These are phyloP conservation scores for Phrynosoma platyrhinos DNA, from an alignment of 2,113 vertebrate species.

Conservation along the genomic window DNA sequence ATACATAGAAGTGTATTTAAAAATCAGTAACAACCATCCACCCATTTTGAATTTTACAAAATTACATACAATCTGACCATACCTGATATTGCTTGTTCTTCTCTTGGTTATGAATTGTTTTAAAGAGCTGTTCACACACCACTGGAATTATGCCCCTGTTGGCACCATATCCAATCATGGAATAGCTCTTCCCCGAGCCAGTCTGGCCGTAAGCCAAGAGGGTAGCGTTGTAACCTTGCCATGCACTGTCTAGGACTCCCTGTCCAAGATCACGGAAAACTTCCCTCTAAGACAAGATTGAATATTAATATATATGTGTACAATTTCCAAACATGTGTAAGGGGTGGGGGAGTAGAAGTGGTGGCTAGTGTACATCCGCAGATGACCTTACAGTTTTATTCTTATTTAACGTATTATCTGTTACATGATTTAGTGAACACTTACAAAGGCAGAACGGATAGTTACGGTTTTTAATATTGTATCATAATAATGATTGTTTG, in stretches of 20 bases:
- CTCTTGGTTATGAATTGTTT: slow-evolving; percentile 75
- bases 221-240: slow-evolving; percentile 84
- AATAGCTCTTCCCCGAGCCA: slow-evolving; percentile 89
- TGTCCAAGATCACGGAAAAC: slow-evolving; percentile 83
- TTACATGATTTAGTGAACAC: not conserved
- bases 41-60: not conserved
- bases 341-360: not conserved
- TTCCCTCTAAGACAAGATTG: slow-evolving; percentile 66
- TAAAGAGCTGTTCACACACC: slow-evolving; percentile 84
- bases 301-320: not conserved
- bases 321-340: not conserved
- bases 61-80: not conserved
- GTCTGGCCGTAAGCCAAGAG: slow-evolving; percentile 86
- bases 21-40: not conserved
- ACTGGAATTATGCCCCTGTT: slow-evolving; percentile 86
- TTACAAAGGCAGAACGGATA: not conserved
- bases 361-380: not conserved
- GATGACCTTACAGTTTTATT: not conserved
- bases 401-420: not conserved
- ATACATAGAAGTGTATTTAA: not conserved
- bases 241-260: slow-evolving; percentile 80
- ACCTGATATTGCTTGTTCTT: slow-evolving; percentile 82
- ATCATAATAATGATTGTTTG: not conserved
- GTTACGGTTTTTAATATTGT: not conserved
- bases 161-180: slow-evolving; percentile 82